Base-by-base conservation (phyloP, 2,797 vertebrate genomes). In the Sebastes nivosus region DNA sequence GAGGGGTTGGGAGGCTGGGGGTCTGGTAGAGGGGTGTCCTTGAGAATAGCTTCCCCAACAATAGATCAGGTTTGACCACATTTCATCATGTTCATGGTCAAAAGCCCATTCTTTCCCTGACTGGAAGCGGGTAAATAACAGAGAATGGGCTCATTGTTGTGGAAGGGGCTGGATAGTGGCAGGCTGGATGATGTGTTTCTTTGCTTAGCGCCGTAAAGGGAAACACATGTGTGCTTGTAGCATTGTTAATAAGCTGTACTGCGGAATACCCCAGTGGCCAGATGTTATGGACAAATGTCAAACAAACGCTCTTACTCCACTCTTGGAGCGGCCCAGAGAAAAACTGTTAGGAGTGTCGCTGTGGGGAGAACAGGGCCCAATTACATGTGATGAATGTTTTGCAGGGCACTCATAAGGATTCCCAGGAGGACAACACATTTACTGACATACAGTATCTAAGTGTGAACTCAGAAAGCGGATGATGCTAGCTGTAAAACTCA, bases 241-340 rank as follows among this genome's bases (percentile, higher is more conserved):
- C 94, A 87, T 95, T 94, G 94, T 93, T 96, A 96, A 96, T 95
- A 96, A 94, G 94, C 93, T 94, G 91, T 89, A 86, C 92, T 88
- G 90, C 52, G 55, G 90, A 91, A 93, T 95, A 89, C 94, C 91
- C 94, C 88, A 85, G 91, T 91, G 93, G 90, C 95, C 95, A 96
- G 95, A 96, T 96, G 95, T 95, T 95, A 94, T 94, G 94, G 93
- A 95, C 92, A 91, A 94, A 96, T 93, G 95, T 96, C 96, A 96
- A 96, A 95, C 95, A 95, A 95, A 94, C 74, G 87, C 91, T 93
- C 88, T 94, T 84, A 89, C 92, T 93, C 89, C 89, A 94, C 90
- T 91, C 85, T 82, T 88, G 88, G 83, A 92, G 81, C 70, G 76
- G 83, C 57, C 80, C 67, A 65, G 72, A 91, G 86, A 86, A 79